These are phyloP conservation scores for Agapostemon virescens DNA, from an alignment of 2,888 invertebrate genomes.

Conservation along the genomic window DNA sequence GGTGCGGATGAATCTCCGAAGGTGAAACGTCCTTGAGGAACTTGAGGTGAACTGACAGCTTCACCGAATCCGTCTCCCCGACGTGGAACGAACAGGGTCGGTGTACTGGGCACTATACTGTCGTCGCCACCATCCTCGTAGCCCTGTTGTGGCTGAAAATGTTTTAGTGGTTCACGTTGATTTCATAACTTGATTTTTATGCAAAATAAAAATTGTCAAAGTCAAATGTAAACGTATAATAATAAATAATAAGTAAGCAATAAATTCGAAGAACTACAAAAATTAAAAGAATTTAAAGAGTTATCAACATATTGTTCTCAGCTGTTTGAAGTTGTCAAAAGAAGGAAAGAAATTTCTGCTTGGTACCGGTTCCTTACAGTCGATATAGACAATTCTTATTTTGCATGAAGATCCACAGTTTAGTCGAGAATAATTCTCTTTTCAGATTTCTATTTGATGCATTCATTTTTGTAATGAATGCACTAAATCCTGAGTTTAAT, in stretches of 20 bases:
- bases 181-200: not conserved
- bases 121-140: slow-evolving; percentile 87
- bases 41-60: slow-evolving; percentile 94
- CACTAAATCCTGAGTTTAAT: not conserved
- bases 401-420: not conserved
- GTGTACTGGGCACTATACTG: slow-evolving; percentile 94
- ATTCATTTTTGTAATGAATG: not conserved
- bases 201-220: no score
- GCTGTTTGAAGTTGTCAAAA: no score
- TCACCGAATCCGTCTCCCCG: slow-evolving; percentile 94
- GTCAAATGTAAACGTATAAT: no score
- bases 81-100: slow-evolving; percentile 91
- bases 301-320: no score
- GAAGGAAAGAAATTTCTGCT: no score
- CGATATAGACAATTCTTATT: no score
- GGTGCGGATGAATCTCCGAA: slow-evolving; percentile 83
- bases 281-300: no score
- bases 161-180: not conserved
- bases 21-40: slow-evolving; percentile 85
- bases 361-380: no score
- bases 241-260: no score
- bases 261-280: no score
- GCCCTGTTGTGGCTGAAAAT: slow-evolving; percentile 80
- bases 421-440: not conserved
- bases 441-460: not conserved